phyloP scores from a whole-genome alignment of 2,888 invertebrate genomes.

The Atethmia centrago region DNA sequence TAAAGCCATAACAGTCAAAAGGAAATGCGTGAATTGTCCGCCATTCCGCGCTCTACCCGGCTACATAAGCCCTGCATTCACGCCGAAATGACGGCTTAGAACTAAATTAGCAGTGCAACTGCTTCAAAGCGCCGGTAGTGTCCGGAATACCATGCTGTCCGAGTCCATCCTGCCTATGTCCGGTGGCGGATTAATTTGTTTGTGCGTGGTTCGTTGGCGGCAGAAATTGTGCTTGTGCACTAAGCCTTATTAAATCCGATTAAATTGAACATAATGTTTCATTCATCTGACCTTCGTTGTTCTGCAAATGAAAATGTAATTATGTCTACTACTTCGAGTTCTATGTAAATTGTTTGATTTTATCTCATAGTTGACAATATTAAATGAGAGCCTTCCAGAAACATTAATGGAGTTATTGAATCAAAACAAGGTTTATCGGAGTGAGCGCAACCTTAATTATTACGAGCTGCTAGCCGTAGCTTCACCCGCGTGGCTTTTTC shows the following conservation, averaged over 20 bases:
- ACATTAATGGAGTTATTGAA: constrained; percentile 20
- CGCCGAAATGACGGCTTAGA: constrained; percentile 45
- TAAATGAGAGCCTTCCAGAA: constrained; percentile 3
- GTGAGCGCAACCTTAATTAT: not conserved
- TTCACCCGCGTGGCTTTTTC: too few relatives aligned
- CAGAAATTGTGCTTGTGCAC: constrained; percentile 36
- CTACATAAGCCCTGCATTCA: constrained; percentile 33
- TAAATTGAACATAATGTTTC: constrained; percentile 28
- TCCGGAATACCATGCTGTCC: constrained; percentile 29
- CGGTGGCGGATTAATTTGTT: constrained; percentile 51
- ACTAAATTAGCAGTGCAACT: constrained; percentile 49
- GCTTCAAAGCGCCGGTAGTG: constrained; percentile 46
- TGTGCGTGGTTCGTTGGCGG: constrained; percentile 43
- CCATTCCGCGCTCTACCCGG: not conserved
- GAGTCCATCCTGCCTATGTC: constrained; percentile 26
- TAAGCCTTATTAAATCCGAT: constrained; percentile 53
- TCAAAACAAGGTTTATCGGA: not conserved
- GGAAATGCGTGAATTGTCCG: constrained; percentile 12
- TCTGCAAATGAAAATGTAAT: constrained; percentile 10
- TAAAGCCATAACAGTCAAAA: not conserved
- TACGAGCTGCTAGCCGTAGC: too few relatives aligned
- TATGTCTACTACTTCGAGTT: not conserved
- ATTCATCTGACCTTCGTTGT: not conserved
- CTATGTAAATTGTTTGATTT: constrained; percentile 23
- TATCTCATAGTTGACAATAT: constrained; percentile 7